These are phyloP conservation scores for Enteromius trimaculatus DNA, from an alignment of 2,797 vertebrate species.

Conservation along the genomic window DNA sequence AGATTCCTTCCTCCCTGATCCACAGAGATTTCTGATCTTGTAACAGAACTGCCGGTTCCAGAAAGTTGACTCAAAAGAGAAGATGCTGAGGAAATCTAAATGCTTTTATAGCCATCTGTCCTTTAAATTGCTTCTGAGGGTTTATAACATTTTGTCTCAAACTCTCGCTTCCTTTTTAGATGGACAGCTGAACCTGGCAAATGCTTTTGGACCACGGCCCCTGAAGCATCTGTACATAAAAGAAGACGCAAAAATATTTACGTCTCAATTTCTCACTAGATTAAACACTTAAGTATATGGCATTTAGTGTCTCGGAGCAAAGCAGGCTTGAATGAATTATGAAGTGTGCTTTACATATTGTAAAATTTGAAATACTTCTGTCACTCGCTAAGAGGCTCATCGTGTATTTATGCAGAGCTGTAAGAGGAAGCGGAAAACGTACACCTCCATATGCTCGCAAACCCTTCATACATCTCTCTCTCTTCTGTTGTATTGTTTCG, in stretches of 20 bases:
- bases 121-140: constrained; percentile 37
- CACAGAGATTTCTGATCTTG: constrained; percentile 35
- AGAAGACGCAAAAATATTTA: background rate
- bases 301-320: constrained; percentile 16
- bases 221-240: constrained; percentile 7
- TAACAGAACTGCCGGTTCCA: background rate
- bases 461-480: background rate
- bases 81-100: constrained; percentile 29
- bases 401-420: constrained; percentile 14
- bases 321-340: background rate
- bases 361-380: background rate
- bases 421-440: background rate
- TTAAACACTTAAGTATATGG: constrained; percentile 23
- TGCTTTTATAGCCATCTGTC: constrained; percentile 46
- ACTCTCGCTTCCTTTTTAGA: constrained; percentile 23
- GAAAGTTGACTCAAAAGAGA: constrained; percentile 23
- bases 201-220: constrained; percentile 6
- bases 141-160: background rate
- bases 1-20: constrained; percentile 30
- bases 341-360: background rate
- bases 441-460: background rate
- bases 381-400: constrained; percentile 19
- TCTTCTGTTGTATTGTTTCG: background rate
- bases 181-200: constrained; percentile 10
- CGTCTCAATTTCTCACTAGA: constrained; percentile 17